These are phyloP conservation scores for Trachops cirrhosus DNA, from an alignment of 2,797 vertebrate species.

Conservation along the genomic window DNA sequence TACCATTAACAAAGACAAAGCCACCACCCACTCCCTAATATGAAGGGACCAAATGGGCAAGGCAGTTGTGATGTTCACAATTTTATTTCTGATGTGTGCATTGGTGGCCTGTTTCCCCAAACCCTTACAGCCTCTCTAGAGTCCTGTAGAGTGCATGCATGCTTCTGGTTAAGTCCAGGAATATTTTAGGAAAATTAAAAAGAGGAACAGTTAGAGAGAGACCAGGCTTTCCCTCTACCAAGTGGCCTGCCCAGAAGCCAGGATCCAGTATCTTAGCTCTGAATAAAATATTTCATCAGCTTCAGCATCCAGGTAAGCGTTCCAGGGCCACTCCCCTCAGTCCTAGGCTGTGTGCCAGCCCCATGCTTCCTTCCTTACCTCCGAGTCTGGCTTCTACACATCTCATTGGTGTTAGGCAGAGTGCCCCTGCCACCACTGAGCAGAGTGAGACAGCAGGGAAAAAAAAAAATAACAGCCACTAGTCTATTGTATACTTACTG, in stretches of 20 bases:
- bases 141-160: neutral
- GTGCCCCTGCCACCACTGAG: neutral
- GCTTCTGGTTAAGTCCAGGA: neutral
- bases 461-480: neutral
- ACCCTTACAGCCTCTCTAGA: neutral
- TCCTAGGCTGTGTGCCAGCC: neutral
- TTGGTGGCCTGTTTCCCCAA: neutral
- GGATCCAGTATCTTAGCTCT: neutral
- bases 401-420: neutral
- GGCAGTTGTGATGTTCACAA: neutral
- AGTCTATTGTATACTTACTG: neutral
- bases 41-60: neutral
- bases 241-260: neutral
- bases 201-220: neutral
- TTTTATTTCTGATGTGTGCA: slow-evolving; percentile 29
- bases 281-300: slow-evolving; percentile 17
- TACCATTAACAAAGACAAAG: neutral
- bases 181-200: neutral
- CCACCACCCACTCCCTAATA: neutral
- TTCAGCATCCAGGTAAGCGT: slow-evolving; percentile 16
- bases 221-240: neutral
- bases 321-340: neutral
- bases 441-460: neutral
- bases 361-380: neutral
- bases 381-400: neutral